phyloP scores from a whole-genome alignment of 2,888 invertebrate species.

The Ophion slaviceki region DNA sequence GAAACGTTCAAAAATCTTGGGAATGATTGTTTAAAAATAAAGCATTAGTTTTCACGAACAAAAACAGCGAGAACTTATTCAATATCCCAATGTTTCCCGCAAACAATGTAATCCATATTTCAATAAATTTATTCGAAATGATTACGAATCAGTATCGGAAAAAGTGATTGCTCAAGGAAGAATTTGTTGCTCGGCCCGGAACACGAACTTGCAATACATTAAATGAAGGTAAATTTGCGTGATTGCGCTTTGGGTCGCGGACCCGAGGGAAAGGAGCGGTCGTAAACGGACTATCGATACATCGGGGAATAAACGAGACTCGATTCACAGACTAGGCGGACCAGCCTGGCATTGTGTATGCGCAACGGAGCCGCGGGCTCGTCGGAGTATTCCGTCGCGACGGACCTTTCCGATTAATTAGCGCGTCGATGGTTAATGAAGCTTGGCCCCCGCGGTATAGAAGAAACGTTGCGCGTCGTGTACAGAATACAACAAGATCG shows the following conservation, averaged over 20 bases:
- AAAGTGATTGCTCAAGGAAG: too few species aligned
- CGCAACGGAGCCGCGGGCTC: constrained; percentile 47
- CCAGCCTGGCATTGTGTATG: constrained; percentile 16
- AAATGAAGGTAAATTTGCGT: constrained; percentile 21
- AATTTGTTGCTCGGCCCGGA: too few species aligned
- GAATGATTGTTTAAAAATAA: too few species aligned
- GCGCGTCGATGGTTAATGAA: constrained; percentile 76
- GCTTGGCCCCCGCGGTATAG: constrained; percentile 54
- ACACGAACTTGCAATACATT: not conserved
- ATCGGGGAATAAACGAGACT: constrained; percentile 56
- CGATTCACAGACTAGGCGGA: constrained; percentile 49
- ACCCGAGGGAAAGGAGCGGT: constrained; percentile 28
- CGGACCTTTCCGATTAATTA: constrained; percentile 76
- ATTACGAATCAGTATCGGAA: too few species aligned
- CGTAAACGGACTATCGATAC: constrained; percentile 30
- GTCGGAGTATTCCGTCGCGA: constrained; percentile 66
- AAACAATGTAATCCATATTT: too few species aligned
- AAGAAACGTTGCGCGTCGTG: constrained; percentile 20
- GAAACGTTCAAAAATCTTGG: too few species aligned
- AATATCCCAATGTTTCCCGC: too few species aligned
- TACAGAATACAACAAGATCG: constrained; percentile 38
- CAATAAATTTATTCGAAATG: too few species aligned
- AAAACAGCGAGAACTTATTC: too few species aligned
- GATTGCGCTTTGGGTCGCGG: constrained; percentile 15
- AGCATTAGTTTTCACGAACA: too few species aligned